These are phyloP conservation scores for Oncorhynchus nerka DNA, from an alignment of 2,113 vertebrate genomes.

Conservation along the genomic window DNA sequence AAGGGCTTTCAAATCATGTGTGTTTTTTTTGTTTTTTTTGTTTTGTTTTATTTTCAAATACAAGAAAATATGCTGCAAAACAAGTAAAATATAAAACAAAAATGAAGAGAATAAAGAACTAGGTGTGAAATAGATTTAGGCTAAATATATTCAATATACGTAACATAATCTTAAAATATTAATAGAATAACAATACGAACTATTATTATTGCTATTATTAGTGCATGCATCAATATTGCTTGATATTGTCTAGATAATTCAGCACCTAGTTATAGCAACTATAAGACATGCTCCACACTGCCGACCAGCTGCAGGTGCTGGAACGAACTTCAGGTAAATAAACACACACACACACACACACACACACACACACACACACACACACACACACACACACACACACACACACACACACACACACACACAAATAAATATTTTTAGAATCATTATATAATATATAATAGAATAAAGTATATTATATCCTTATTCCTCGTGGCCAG, in stretches of 20 bases:
- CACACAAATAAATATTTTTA: no score
- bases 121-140: background rate
- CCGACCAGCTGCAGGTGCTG: slow-evolving; percentile 8
- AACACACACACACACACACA: background rate
- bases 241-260: background rate
- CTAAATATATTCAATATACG: no score
- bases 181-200: background rate
- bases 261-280: slow-evolving; percentile 38
- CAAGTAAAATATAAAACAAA: no score
- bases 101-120: background rate
- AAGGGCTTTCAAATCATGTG: no score
- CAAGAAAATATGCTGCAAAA: no score
- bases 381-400: no score
- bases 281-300: slow-evolving; percentile 32
- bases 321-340: background rate
- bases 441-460: slow-evolving; percentile 8
- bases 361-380: background rate
- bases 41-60: background rate
- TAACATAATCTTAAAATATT: background rate
- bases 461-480: background rate
- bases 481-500: no score
- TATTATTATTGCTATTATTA: background rate
- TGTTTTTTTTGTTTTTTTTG: background rate
- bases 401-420: no score
- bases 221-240: no score